Evolutionary conservation across 2,888 invertebrate species (phyloP).

Genomic region (Mythimna albipuncta): DNA sequence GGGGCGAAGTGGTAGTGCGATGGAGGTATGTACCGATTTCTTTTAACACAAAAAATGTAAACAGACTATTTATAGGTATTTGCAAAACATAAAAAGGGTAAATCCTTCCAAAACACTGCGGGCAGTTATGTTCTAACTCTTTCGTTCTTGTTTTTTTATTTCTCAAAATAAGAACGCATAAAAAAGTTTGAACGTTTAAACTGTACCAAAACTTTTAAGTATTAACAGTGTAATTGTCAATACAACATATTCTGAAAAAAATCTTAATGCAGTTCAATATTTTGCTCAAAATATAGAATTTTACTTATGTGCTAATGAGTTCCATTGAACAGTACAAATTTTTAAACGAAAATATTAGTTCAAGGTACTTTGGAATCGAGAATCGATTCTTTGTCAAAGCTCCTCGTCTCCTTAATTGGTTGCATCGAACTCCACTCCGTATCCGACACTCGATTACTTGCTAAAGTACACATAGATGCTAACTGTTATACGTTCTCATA

Average conservation of each 20-base stretch:
- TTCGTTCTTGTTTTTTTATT: too few relatives aligned
- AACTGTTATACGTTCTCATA: slow-evolving; percentile 26
- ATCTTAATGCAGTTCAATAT: background rate
- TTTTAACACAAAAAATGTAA: background rate
- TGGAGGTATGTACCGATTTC: slow-evolving; percentile 77
- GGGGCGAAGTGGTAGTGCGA: slow-evolving; percentile 82
- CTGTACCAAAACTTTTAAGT: too few relatives aligned
- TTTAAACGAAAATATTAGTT: slow-evolving; percentile 9
- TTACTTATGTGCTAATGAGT: background rate
- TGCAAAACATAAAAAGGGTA: too few relatives aligned
- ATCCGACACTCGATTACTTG: slow-evolving; percentile 25
- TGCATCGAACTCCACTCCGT: slow-evolving; percentile 5
- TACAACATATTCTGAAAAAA: background rate
- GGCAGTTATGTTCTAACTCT: too few relatives aligned
- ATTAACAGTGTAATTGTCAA: too few relatives aligned
- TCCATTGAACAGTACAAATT: background rate
- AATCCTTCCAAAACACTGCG: too few relatives aligned
- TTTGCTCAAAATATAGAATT: background rate
- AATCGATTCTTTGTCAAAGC: slow-evolving; percentile 23
- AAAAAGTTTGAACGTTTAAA: too few relatives aligned
- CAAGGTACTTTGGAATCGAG: background rate
- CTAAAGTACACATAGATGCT: slow-evolving; percentile 17
- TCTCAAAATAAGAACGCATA: too few relatives aligned
- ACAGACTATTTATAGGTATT: too few relatives aligned
- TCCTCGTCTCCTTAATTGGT: slow-evolving; percentile 17